Evolutionary conservation across 2,113 vertebrate species (phyloP), one percentile per base, ranked within the genome.

Genomic region (Calypte anna): DNA sequence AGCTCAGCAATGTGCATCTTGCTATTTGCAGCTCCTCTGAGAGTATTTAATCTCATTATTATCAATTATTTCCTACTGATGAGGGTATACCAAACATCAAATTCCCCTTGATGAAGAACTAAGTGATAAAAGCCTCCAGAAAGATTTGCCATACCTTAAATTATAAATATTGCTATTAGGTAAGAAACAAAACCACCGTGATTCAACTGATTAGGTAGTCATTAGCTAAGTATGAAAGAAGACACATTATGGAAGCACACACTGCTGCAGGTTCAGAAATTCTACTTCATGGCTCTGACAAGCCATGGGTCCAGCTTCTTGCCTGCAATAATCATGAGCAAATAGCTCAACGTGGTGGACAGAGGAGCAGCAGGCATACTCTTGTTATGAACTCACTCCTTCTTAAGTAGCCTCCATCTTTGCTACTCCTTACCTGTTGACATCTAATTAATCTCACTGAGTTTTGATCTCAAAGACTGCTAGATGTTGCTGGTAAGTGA

Each of bases 1-100:
- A 76, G 55, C 62, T 83, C 89, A 82, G 64, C 78, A 94, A 88
- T 28, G 43, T 85, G 74, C 88, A 91, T n/a, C 20, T 90, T 76
- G 68, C 86, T 88, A 84, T 89, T 90, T 57, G 58, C 86, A 94
- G 94, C 63, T 82, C 92, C 53, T 83, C 77, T 89, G 67, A 62
- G 54, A 89, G 72, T 85, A 81, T 81, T 96, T 95, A 33, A 94
- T 72, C 63, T 90, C 64, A 73, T 88, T 93, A 73, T 83, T 88
- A 92, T 89, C 30, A 75, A 75, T 62, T 93, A 85, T 73, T 93
- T 93, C 90, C 58, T 78, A 74, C 58, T 63, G 61, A 74, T 87
- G 94, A 96, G 69, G 76, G 61, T 40, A 91, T 5, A 83, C 89
- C 85, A 92, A 95, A 95, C 74, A 74, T 55, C 61, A 89, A 88